Evolutionary conservation across 2,113 vertebrate species (phyloP).

Genomic region (Platycercus adscitus): DNA sequence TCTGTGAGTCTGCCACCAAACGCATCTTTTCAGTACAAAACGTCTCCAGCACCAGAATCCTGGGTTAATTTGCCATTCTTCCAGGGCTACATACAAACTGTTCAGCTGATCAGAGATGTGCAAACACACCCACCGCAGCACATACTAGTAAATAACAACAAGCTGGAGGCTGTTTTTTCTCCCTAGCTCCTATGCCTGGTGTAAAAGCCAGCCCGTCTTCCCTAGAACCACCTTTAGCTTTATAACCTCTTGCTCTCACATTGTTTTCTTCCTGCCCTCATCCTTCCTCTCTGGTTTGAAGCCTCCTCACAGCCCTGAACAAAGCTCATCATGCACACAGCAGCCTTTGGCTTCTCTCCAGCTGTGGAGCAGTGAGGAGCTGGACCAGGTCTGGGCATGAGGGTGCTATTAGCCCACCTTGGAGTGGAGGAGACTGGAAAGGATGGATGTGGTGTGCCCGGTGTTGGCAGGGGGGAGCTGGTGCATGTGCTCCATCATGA

Average conservation of each 20-base stretch:
- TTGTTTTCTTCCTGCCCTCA: background rate
- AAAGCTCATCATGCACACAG: background rate
- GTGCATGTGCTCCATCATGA: background rate
- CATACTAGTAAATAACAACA: slow-evolving; percentile 4
- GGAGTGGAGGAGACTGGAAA: background rate
- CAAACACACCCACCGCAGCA: background rate
- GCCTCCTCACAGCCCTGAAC: background rate
- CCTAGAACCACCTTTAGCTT: background rate
- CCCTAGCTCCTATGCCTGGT: background rate
- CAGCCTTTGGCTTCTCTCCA: background rate
- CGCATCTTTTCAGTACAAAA: slow-evolving; percentile 8
- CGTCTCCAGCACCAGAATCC: slow-evolving; percentile 6
- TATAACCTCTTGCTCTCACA: background rate
- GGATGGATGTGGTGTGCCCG: background rate
- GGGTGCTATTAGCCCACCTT: background rate
- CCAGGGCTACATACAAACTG: background rate
- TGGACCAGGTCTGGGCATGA: background rate
- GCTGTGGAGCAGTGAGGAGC: background rate
- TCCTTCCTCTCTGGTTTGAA: background rate
- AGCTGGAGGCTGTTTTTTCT: background rate
- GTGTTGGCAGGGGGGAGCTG: accelerated
- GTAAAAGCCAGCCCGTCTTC: background rate
- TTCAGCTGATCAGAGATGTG: slow-evolving; percentile 26
- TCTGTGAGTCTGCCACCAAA: slow-evolving; percentile 30
- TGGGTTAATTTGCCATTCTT: slow-evolving; percentile 47